These are phyloP conservation scores for Tethya wilhelma DNA, from an alignment of 37 sponge, comb jelly and placozoan genomes.

Conservation along the genomic window DNA sequence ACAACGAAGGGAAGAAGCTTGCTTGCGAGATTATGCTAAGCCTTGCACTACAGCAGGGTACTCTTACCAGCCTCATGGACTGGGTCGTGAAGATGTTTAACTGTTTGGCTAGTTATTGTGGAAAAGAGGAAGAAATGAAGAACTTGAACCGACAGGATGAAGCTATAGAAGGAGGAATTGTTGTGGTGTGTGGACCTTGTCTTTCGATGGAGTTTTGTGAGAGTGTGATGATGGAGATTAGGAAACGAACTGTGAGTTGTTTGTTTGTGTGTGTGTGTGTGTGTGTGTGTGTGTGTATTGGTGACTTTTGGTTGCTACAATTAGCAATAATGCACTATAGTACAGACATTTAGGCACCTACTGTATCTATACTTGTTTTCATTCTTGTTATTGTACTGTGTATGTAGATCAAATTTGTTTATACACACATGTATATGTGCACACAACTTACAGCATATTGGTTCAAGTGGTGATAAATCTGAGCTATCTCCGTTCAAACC, in stretches of 20 bases:
- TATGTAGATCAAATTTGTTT: too few relatives aligned
- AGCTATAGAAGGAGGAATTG: neutral
- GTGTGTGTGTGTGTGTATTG: too few relatives aligned
- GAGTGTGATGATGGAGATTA: slow-evolving; percentile 32
- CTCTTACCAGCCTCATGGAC: slow-evolving; percentile 44
- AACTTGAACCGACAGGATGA: neutral
- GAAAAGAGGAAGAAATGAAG: too few relatives aligned
- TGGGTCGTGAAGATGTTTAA: slow-evolving; percentile 54
- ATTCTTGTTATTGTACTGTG: too few relatives aligned
- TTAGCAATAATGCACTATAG: too few relatives aligned
- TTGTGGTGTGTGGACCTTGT: neutral
- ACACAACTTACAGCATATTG: too few relatives aligned
- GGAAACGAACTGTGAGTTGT: slow-evolving; percentile 38
- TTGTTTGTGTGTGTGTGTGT: too few relatives aligned
- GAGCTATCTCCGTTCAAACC: slow-evolving; percentile 25
- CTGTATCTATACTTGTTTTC: too few relatives aligned
- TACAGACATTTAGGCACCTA: too few relatives aligned
- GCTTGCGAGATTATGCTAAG: slow-evolving; percentile 66
- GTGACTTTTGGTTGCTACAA: too few relatives aligned
- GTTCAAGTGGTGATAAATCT: too few relatives aligned
- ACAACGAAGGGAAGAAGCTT: slow-evolving; percentile 59
- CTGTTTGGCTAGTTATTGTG: slow-evolving; percentile 13
- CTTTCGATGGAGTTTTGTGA: slow-evolving; percentile 38
- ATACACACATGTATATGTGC: too few relatives aligned
- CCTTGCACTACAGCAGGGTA: slow-evolving; percentile 66